Percentiles rank a stretch among this genome's conserved stretches.
Conservation (phyloP, 1,140 invertebrate genomes). For the Meloidogyne exigua region DNA sequence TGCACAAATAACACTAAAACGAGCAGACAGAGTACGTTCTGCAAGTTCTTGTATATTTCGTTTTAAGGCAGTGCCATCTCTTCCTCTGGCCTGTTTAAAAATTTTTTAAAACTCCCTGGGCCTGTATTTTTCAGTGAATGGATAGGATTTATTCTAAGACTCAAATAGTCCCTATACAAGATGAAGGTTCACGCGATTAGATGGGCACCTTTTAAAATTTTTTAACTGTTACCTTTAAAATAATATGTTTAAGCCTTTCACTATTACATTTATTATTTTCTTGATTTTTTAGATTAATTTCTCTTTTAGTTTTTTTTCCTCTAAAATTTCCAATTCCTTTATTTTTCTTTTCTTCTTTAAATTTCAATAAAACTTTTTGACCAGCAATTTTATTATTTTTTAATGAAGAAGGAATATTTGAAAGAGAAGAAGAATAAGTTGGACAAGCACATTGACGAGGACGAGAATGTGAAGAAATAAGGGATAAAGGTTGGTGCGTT, state of each 20-base stretch:
- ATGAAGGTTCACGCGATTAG: no score
- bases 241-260: slow-evolving; percentile 7
- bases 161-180: no score
- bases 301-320: neutral
- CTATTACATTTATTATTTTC: slow-evolving; percentile 17
- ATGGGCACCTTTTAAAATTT: neutral
- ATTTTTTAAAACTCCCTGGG: neutral
- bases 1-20: slow-evolving; percentile 23
- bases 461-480: neutral
- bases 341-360: neutral
- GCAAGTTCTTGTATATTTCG: slow-evolving; percentile 21
- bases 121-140: no score
- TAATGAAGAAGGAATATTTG: no score
- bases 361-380: no score
- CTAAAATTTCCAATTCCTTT: neutral
- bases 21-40: slow-evolving; percentile 14
- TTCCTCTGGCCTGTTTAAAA: slow-evolving; percentile 9
- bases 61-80: slow-evolving; percentile 14
- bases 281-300: neutral
- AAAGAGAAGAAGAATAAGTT: neutral
- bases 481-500: neutral
- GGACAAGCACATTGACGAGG: neutral
- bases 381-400: no score
- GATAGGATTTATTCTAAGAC: no score
- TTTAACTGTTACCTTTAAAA: neutral